Base-by-base conservation (phyloP, 2,797 vertebrate species). In the Chrysocyon brachyurus region DNA sequence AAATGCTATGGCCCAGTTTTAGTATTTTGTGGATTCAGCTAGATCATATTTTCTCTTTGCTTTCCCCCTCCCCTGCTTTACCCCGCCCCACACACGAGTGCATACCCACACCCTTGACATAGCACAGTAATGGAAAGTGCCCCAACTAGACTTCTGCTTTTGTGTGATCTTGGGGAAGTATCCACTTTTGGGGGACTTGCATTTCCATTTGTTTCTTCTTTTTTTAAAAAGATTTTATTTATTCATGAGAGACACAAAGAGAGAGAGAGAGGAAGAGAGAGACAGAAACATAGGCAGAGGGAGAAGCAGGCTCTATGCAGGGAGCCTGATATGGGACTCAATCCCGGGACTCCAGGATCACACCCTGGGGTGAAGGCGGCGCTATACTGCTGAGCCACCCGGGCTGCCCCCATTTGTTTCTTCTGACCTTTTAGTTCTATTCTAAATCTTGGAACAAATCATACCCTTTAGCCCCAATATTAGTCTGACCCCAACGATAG, bases 371-470 rank as follows among this genome's bases (percentile, higher is more conserved):
- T 40, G 40, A 46, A 46, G 40, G 40, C 6, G 40, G 40, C 40
- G 1, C 40, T 46, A 46, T n/a, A n/a, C 40, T 46, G 40, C 40
- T 46, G 40, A 46, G 40, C 6, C 40, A 46, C 40, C 40, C 6
- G 6, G 40, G 40, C 40, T 46, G 40, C 6, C 40, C 40, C n/a
- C 19, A 57, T 72, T 83, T 46, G 10, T 70, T 94, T 89, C 54
- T 86, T 79, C 57, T 56, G 36, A 56, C 73, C 84, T 16, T 52
- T 94, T 86, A 66, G 57, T 40, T 87, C 33, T 84, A 10, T 36
- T 85, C 46, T 90, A 83, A 86, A 93, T 66, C 49, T 94, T 72
- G 56, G 81, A 75, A 68, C 52, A 90, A 21, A 73, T 78, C 31
- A 73, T 79, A 63, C 3, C 57, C 15, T 26, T 94, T 16, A 90